Conservation (phyloP, 2,888 invertebrate species). For the Drosophila neotestacea region DNA sequence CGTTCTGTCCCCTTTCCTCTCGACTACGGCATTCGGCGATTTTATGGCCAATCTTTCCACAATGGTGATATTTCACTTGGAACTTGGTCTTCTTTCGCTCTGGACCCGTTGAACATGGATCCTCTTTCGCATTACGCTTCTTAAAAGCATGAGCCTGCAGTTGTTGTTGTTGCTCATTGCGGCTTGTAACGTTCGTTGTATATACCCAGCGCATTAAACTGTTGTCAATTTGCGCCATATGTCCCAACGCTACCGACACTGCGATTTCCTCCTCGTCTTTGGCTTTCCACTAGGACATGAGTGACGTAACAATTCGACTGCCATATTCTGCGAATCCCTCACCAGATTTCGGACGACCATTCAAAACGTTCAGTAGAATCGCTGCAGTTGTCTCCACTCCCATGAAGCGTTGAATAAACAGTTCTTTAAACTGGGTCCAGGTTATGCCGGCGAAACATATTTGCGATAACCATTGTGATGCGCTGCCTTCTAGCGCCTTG, state of each 20-base stretch:
- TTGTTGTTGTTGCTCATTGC: conserved; percentile 24
- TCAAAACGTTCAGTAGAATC: too few species aligned
- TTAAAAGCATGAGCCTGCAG: conserved; percentile 18
- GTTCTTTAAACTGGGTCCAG: conserved; percentile 26
- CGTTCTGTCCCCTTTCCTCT: too few species aligned
- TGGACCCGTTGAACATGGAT: too few species aligned
- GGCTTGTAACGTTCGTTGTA: conserved; percentile 30
- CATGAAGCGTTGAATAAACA: conserved; percentile 31
- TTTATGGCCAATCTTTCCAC: conserved; percentile 41
- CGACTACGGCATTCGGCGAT: conserved; percentile 29
- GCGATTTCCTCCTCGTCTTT: conserved; percentile 28
- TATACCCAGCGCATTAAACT: conserved; percentile 36
- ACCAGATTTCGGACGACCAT: not conserved
- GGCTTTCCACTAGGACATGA: too few species aligned
- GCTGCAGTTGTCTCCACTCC: too few species aligned
- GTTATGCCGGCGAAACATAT: conserved; percentile 29
- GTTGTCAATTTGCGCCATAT: conserved; percentile 21
- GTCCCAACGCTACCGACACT: conserved; percentile 23
- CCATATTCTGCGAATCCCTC: conserved; percentile 19
- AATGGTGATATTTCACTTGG: conserved; percentile 44
- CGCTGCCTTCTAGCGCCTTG: too few species aligned
- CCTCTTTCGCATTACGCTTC: conserved; percentile 16
- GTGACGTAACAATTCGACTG: too few species aligned
- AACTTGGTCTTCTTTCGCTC: too few species aligned
- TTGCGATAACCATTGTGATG: conserved; percentile 27